phyloP scores from a whole-genome alignment of 2,113 vertebrate species.

The Etheostoma cragini region DNA sequence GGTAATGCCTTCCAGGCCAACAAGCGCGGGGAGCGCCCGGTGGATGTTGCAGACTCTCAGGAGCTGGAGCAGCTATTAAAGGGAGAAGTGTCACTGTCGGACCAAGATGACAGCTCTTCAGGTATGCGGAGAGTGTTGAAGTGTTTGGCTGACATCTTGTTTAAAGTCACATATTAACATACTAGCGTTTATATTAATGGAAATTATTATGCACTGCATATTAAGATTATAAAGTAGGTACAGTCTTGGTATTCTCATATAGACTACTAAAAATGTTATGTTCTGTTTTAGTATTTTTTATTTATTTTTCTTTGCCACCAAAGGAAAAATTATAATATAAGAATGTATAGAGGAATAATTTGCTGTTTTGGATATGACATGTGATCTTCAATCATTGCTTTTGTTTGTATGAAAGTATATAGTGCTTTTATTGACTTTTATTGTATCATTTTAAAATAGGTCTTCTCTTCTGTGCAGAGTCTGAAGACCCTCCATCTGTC shows the following conservation, averaged over 20 bases:
- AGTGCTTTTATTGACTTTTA: neutral
- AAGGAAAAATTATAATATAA: neutral
- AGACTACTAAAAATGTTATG: neutral
- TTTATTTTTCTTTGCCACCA: neutral
- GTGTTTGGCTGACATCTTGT: neutral
- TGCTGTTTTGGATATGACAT: neutral
- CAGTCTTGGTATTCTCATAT: neutral
- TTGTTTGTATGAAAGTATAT: neutral
- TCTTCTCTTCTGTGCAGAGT: slow-evolving; percentile 84
- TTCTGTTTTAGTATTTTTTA: neutral
- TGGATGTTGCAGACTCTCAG: slow-evolving; percentile 97
- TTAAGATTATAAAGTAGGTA: neutral
- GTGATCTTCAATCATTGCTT: neutral
- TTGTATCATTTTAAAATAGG: neutral
- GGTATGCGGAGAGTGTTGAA: slow-evolving; percentile 78
- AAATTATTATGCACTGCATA: neutral
- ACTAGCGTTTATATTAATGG: neutral
- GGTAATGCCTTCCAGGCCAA: slow-evolving; percentile 98
- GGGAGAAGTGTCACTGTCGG: slow-evolving; percentile 92
- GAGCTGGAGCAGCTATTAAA: slow-evolving; percentile 94
- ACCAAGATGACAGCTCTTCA: slow-evolving; percentile 94
- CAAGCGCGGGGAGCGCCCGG: slow-evolving; percentile 95
- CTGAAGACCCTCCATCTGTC: slow-evolving; percentile 93
- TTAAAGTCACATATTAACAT: neutral
- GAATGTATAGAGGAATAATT: neutral